Conservation (phyloP, 2,888 invertebrate genomes). For the Pterobdella sp. region DNA sequence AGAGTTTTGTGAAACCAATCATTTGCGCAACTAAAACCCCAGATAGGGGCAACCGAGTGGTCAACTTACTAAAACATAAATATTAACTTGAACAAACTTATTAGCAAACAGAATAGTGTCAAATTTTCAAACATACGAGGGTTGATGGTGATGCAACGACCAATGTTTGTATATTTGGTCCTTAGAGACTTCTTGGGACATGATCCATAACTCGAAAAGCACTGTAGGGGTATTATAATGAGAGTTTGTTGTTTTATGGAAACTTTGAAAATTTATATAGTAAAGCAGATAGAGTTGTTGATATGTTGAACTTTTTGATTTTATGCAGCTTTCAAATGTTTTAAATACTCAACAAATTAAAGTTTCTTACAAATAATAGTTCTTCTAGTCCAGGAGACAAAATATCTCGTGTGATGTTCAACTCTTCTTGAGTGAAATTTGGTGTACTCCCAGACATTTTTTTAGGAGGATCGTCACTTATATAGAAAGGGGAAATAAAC, state of each 20-base stretch:
- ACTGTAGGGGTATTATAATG: neutral
- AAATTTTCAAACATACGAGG: neutral
- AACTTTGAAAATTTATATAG: neutral
- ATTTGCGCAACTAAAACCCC: too few species aligned
- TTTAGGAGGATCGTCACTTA: neutral
- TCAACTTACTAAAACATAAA: too few species aligned
- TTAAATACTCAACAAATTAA: neutral
- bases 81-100: too few species aligned
- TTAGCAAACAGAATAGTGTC: too few species aligned
- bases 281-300: too few species aligned
- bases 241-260: neutral
- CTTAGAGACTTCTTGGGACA: too few species aligned
- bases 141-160: neutral
- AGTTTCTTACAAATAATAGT: neutral
- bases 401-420: neutral
- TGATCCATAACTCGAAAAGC: too few species aligned
- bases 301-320: too few species aligned
- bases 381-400: neutral
- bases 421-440: neutral
- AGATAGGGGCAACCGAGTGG: too few species aligned
- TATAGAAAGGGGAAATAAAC: neutral
- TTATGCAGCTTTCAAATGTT: too few species aligned
- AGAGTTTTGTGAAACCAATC: too few species aligned
- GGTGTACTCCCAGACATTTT: neutral
- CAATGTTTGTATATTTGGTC: neutral